phyloP scores from a whole-genome alignment of 2,113 vertebrate genomes.

The Gallinago media region DNA sequence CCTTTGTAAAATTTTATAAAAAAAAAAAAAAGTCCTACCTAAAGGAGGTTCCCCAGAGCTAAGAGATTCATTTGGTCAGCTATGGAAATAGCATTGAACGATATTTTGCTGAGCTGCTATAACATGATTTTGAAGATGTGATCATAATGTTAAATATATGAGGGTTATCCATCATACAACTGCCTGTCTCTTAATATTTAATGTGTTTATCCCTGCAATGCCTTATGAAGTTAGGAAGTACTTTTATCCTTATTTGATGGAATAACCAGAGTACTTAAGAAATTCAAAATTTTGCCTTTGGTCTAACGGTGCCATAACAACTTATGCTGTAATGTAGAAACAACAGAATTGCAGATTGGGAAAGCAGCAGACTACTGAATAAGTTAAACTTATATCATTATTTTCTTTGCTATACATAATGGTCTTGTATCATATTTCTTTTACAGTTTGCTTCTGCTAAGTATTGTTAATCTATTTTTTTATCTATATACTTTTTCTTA shows the following conservation, averaged over 20 bases:
- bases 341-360: not conserved
- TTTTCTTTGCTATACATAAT: not conserved
- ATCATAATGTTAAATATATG: not conserved
- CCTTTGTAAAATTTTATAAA: not conserved
- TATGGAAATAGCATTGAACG: fast-evolving
- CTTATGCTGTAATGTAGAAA: not conserved
- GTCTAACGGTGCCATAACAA: not conserved
- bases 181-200: not conserved
- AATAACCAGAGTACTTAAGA: not conserved
- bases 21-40: not conserved
- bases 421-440: not conserved
- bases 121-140: not conserved
- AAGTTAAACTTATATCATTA: not conserved
- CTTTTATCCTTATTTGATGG: not conserved
- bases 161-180: not conserved
- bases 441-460: not conserved
- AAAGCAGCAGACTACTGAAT: not conserved
- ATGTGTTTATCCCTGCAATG: not conserved
- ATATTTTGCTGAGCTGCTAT: not conserved
- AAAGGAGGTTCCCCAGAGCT: not conserved
- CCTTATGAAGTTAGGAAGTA: not conserved
- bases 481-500: not conserved
- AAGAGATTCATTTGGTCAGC: not conserved
- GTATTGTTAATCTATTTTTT: not conserved
- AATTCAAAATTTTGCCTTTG: not conserved